Percentiles rank a stretch among this genome's conserved stretches.
Evolutionary conservation across 1,140 invertebrate species (phyloP).

Genomic region (Drosophila lacteicornis): DNA sequence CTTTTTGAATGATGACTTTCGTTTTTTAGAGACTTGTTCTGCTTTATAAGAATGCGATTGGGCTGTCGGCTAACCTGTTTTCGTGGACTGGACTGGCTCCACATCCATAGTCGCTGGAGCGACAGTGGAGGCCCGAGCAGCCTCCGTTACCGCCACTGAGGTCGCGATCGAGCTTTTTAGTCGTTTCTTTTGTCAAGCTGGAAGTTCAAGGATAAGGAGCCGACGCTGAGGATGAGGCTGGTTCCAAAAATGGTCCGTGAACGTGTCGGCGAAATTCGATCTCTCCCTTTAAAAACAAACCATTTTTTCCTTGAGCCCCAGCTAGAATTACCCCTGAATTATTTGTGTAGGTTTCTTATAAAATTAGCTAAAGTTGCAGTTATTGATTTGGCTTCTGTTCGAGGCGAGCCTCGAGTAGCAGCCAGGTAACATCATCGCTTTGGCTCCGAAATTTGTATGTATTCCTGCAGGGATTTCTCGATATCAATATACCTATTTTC

Average conservation of each 20-base stretch:
- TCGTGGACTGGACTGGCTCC: conserved; percentile 37
- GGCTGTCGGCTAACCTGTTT: conserved; percentile 68
- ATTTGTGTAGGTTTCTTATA: conserved; percentile 28
- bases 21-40: conserved; percentile 41
- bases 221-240: conserved; percentile 8
- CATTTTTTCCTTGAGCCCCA: conserved; percentile 50
- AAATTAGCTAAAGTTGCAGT: conserved; percentile 48
- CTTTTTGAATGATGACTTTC: conserved; percentile 71
- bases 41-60: conserved; percentile 47
- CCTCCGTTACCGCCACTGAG: conserved; percentile 30
- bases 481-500: background rate
- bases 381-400: conserved; percentile 66
- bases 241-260: conserved; percentile 45
- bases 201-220: conserved; percentile 74
- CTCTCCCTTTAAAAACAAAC: conserved; percentile 38
- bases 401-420: background rate
- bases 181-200: conserved; percentile 64
- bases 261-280: conserved; percentile 68
- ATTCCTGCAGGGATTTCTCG: conserved; percentile 8
- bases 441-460: conserved; percentile 19
- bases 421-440: conserved; percentile 3
- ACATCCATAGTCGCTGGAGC: conserved; percentile 18
- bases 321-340: conserved; percentile 63
- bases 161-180: conserved; percentile 49
- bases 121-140: conserved; percentile 46